Percentiles rank a stretch among this genome's conserved stretches.
These are phyloP conservation scores for Rhipidura dahli DNA, from an alignment of 2,113 vertebrate genomes.

Conservation along the genomic window DNA sequence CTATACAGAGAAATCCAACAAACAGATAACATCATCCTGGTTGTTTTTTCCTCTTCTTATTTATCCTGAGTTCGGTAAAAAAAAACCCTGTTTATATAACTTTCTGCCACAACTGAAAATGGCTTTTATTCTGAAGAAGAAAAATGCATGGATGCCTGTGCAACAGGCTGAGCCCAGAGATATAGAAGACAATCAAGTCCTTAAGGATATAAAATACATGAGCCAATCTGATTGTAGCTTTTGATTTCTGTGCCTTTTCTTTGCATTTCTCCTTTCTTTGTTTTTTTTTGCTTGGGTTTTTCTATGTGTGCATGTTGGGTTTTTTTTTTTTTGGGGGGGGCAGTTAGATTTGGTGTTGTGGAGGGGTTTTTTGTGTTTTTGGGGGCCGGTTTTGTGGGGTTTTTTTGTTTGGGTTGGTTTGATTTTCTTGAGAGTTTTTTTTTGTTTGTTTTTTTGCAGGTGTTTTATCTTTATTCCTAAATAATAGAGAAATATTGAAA, in stretches of 20 bases:
- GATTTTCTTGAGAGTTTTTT: background rate
- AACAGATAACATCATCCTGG: background rate
- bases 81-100: background rate
- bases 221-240: background rate
- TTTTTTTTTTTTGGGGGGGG: too few species aligned
- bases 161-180: background rate
- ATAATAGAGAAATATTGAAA: background rate
- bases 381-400: background rate
- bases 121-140: background rate
- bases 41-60: background rate
- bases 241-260: background rate
- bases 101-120: background rate
- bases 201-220: background rate
- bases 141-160: background rate
- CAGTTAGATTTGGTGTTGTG: fast-evolving
- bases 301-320: background rate
- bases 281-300: background rate
- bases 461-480: background rate
- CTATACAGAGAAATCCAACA: background rate
- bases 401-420: background rate
- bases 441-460: background rate
- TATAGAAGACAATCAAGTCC: background rate
- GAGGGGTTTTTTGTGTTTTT: background rate
- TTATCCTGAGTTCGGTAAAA: background rate
- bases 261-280: background rate